These are phyloP conservation scores for Cephus spinipes DNA, from an alignment of 2,888 invertebrate species.

Conservation along the genomic window DNA sequence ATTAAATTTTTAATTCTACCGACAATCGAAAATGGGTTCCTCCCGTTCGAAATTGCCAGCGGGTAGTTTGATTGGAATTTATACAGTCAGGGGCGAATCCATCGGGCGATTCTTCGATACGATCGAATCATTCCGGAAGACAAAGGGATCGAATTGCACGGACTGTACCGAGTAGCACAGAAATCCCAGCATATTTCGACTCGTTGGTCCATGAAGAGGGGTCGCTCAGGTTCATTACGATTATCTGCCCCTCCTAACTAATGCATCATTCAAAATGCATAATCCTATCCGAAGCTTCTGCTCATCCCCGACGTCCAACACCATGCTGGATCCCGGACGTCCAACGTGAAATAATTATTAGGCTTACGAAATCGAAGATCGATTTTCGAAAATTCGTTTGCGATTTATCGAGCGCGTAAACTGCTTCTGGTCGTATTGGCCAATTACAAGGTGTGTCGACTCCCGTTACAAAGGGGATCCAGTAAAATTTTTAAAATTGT, in stretches of 20 bases:
- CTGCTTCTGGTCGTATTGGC: neutral
- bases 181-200: constrained; percentile 52
- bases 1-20: neutral
- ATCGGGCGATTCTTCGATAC: neutral
- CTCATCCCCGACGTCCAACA: constrained; percentile 30
- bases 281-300: constrained; percentile 50
- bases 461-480: neutral
- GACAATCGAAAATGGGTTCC: neutral
- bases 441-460: neutral
- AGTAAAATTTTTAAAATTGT: neutral
- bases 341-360: neutral
- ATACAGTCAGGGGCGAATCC: neutral
- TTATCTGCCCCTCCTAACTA: constrained; percentile 60
- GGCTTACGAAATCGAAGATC: neutral
- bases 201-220: constrained; percentile 56
- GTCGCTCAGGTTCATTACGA: constrained; percentile 57
- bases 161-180: neutral
- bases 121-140: neutral
- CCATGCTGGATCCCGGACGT: constrained; percentile 5
- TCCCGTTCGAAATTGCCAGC: neutral
- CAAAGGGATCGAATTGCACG: neutral
- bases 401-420: neutral
- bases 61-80: neutral
- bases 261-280: constrained; percentile 60
- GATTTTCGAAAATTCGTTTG: neutral